Evolutionary conservation across 1,140 invertebrate genomes (phyloP).

Genomic region (Theocolax elegans): DNA sequence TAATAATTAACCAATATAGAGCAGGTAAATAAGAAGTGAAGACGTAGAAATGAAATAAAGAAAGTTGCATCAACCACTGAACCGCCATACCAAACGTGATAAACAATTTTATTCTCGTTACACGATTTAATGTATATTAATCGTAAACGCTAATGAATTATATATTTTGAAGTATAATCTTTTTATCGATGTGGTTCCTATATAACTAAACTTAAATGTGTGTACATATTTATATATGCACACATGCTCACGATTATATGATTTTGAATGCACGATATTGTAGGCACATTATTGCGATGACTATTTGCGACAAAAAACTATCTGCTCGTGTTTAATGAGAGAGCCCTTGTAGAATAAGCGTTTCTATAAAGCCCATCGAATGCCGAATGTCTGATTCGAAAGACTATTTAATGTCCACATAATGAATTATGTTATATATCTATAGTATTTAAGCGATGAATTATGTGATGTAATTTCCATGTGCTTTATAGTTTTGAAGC

Average conservation of each 20-base stretch:
- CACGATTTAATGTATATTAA: no score
- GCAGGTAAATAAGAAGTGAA: no score
- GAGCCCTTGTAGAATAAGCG: slow-evolving; percentile 19
- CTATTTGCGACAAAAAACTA: slow-evolving; percentile 25
- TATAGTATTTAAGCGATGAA: no score
- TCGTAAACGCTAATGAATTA: no score
- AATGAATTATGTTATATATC: neutral
- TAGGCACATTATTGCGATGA: slow-evolving; percentile 9
- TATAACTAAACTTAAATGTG: no score
- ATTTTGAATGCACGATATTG: neutral
- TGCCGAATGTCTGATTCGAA: no score
- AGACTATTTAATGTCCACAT: neutral
- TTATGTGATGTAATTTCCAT: no score
- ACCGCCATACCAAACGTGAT: slow-evolving; percentile 40
- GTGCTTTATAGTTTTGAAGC: slow-evolving; percentile 1
- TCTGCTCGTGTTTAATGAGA: slow-evolving; percentile 14
- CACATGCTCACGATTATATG: slow-evolving; percentile 6
- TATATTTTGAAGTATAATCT: no score
- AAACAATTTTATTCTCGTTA: neutral
- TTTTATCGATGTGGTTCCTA: no score
- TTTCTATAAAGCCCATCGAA: slow-evolving; percentile 16
- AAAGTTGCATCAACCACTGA: slow-evolving; percentile 25
- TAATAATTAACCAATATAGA: neutral
- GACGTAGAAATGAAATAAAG: neutral
- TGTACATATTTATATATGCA: no score